Evolutionary conservation across 2,888 invertebrate species (phyloP), one percentile per base, ranked within the genome.

Genomic region (Ecdyonurus torrentis): DNA sequence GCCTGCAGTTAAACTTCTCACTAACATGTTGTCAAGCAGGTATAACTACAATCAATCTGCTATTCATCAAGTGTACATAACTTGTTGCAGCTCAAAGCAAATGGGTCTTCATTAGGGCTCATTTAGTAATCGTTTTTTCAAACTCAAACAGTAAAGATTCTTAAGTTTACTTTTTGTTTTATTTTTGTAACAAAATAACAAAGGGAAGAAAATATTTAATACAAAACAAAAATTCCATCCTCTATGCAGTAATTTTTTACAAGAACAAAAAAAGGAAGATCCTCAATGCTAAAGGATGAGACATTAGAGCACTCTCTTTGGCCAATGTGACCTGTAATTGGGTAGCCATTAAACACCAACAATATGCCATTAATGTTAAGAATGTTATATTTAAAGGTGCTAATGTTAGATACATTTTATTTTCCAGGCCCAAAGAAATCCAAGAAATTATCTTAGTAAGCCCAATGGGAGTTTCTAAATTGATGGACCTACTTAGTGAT

Each of bases 401-500:
- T 25, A 53, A 18, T 19, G 25, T 53, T 1, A 1, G 52, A 2
- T 5, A 64, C 5, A 15, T 60, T 52, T 52, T 64, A n/a, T 66
- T 61, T 68, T 67, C 15, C 67, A 85, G 89, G 73, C 85, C 88
- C 0, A 88, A 89, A 72, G 91, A 91, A 65, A 85, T 92, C 61
- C 92, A 93, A 75, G 91, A 92, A 73, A 87, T 90, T 19, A 84
- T 92, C 61, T 77, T 93, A 63, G 85, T 91, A 2, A 91, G 91
- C 74, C 92, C 94, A n/a, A 92, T 94, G 90, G 98, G 95, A 1
- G 91, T 99, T 0, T 95, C 97, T 1, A 94, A 93, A 77, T 80
- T 99, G 70, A 97, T 98, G 91, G 99, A 99, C 75, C 79, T 99
- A 19, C 77, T 99, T 15, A 84, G 87, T 2, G 99, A 99, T 70